Percentiles rank a stretch among this genome's conserved stretches.
phyloP scores from a whole-genome alignment of 2,113 vertebrate species.

The Leptobrachium leishanense region DNA sequence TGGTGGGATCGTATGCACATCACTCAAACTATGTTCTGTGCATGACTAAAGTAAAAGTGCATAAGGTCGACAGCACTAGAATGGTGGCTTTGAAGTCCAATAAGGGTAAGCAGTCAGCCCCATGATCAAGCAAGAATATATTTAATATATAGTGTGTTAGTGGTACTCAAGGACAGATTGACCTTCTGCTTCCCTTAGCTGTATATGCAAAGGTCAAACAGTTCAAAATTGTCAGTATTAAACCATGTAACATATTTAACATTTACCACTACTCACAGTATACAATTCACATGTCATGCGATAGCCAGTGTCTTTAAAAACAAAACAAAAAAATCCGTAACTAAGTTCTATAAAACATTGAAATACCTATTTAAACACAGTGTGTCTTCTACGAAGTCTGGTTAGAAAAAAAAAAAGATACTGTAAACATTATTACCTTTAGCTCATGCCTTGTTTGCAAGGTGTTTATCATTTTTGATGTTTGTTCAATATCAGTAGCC shows the following conservation, averaged over 20 bases:
- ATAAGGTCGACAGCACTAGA: too few relatives aligned
- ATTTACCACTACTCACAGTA: constrained; percentile 86
- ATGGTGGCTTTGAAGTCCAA: too few relatives aligned
- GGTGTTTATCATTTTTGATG: constrained; percentile 58
- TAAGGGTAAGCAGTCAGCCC: too few relatives aligned
- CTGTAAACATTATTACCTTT: constrained; percentile 85
- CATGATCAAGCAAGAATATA: too few relatives aligned
- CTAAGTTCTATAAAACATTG: constrained; percentile 82
- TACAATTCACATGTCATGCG: constrained; percentile 88
- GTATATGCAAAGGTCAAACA: constrained; percentile 22
- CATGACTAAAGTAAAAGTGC: too few relatives aligned
- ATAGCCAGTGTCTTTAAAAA: constrained; percentile 81
- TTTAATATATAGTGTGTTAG: not conserved
- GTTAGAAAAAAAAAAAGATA: constrained; percentile 72
- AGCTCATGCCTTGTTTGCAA: constrained; percentile 72
- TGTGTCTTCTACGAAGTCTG: constrained; percentile 75
- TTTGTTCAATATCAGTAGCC: constrained; percentile 62
- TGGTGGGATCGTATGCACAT: too few relatives aligned
- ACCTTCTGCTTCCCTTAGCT: constrained; percentile 18
- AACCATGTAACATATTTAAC: constrained; percentile 80
- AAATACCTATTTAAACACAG: constrained; percentile 87
- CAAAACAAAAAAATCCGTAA: constrained; percentile 67
- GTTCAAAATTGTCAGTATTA: constrained; percentile 65
- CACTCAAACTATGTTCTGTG: too few relatives aligned
- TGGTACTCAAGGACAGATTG: not conserved